Base-by-base conservation (phyloP, 2,888 invertebrate genomes). In the Pollenia amentaria region DNA sequence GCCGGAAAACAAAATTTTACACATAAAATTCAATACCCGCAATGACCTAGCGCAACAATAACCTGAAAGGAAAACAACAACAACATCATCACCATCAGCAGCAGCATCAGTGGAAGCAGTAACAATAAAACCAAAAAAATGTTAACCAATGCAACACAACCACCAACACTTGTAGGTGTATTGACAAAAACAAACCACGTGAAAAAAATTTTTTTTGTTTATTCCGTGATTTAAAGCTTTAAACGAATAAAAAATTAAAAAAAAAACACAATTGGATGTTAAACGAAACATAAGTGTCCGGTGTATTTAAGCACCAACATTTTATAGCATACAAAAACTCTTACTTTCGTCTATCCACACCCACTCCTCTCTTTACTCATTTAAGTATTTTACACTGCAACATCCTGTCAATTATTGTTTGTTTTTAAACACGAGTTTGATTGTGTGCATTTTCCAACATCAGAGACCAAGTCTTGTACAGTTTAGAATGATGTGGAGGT, bases 151-250 rank as follows among this genome's bases (percentile, higher is more conserved):
- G 80, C 83, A 84, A 84, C 72, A 80, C 72, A 87, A 80, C 86
- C 86, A 53, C 86, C 46, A 84, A 87, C 76, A 87, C 83, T 73
- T 87, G 86, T 84, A 84, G 83, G 76, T 82, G 64, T 70, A 46
- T 38, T 40, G 40, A 75, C 53, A 67, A 73, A 75, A 75, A 70
- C 48, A 75, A 75, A 9, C 42, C 42, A 64, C 42, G 4, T 12
- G 12, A 65, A 80, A 84, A 72, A 18, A 18, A 38, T 57, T 40
- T 16, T 51, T 48, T 70, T 29, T 8, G 14, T n/a, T 7, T 51
- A 12, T 51, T 11, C 46, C 38, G 40, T 65, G 72, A 51, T 73
- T 84, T 57, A 64, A 70, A 70, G 11, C 42, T 65, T 69, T 42
- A 40, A 81, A 75, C 40, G 67, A 14, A 73, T 4, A 11, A 29